A percentile compares a stretch with the other conserved stretches of the same genome.
Evolutionary conservation across 2,888 invertebrate genomes (phyloP).

Genomic region (Auanema sp.): DNA sequence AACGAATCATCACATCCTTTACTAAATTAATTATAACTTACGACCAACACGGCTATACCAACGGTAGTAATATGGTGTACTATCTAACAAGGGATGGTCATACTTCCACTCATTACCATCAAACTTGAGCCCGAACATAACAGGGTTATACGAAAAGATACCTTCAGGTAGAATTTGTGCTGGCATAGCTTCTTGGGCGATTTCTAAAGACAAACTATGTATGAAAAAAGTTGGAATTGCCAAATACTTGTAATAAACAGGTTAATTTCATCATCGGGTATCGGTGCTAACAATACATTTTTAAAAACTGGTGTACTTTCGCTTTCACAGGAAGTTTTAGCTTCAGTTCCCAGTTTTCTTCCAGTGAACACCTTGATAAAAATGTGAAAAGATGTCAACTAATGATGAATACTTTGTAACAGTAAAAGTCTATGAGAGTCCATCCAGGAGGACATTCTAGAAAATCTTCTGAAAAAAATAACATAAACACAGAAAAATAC

Average conservation of each 20-base stretch:
- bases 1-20: not conserved
- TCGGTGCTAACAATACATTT: constrained; percentile 13
- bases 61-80: constrained; percentile 16
- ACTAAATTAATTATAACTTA: not conserved
- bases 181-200: not conserved
- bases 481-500: not conserved
- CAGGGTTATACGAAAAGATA: constrained; percentile 12
- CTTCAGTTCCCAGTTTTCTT: not conserved
- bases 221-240: too few species aligned
- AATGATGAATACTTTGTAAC: constrained; percentile 12
- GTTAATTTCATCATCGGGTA: constrained; percentile 17
- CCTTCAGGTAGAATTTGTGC: not conserved
- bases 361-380: constrained; percentile 4
- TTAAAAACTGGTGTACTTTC: not conserved
- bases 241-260: constrained; percentile 15
- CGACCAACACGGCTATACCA: constrained; percentile 14
- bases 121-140: constrained; percentile 17
- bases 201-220: constrained; percentile 1
- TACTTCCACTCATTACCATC: constrained; percentile 9
- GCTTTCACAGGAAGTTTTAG: not conserved
- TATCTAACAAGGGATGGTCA: constrained; percentile 4
- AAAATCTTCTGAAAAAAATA: constrained; percentile 11
- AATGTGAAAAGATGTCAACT: too few species aligned
- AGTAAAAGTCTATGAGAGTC: constrained; percentile 11
- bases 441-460: constrained; percentile 9